These are phyloP conservation scores for Hydrochoerus hydrochaeris DNA, from an alignment of 2,113 vertebrate genomes.

Conservation along the genomic window DNA sequence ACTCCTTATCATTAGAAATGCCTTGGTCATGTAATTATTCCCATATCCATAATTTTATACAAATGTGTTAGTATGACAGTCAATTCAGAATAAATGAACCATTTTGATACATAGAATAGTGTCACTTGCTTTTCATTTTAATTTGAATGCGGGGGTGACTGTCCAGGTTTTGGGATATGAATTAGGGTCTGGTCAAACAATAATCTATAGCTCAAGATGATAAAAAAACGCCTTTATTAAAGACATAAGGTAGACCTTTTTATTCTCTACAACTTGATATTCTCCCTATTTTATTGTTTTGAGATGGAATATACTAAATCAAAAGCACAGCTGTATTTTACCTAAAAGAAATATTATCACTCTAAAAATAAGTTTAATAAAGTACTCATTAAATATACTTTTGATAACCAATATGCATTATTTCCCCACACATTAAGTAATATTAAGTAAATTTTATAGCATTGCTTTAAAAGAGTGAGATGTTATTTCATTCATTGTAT, in stretches of 20 bases:
- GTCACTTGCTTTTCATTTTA: background rate
- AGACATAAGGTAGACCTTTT: background rate
- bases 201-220: background rate
- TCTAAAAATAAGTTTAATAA: background rate
- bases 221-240: background rate
- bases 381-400: background rate
- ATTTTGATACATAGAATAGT: background rate
- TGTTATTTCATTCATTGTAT: background rate
- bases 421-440: background rate
- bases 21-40: background rate
- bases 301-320: background rate
- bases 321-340: constrained; percentile 4
- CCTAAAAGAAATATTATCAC: background rate
- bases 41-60: background rate
- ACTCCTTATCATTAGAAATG: background rate
- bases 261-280: background rate
- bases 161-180: background rate
- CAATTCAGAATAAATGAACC: background rate
- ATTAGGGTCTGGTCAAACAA: background rate
- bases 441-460: background rate
- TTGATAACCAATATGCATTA: background rate
- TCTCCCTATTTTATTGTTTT: constrained; percentile 48
- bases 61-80: background rate
- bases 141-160: background rate
- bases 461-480: background rate